These are phyloP conservation scores for Anticlea derivata DNA, from an alignment of 2,888 invertebrate genomes.

Conservation along the genomic window DNA sequence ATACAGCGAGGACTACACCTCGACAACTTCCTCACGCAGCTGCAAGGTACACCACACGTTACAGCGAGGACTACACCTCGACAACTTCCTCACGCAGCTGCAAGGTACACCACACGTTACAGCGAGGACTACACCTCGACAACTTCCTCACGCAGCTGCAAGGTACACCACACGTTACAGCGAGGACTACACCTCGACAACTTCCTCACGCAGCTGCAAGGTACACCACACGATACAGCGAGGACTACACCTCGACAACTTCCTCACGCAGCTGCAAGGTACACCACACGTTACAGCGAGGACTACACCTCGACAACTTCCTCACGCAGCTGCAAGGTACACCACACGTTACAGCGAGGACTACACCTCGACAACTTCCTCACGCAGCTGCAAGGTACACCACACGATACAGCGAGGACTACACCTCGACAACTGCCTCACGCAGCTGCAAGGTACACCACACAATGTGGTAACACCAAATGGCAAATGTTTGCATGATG, in stretches of 20 bases:
- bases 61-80: no score
- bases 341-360: no score
- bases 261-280: constrained; percentile 90
- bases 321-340: constrained; percentile 88
- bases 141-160: constrained; percentile 93
- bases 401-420: no score
- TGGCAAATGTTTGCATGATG: no score
- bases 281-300: no score
- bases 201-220: constrained; percentile 91
- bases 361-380: constrained; percentile 97
- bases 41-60: constrained; percentile 78
- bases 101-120: constrained; percentile 64
- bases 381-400: constrained; percentile 87
- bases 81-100: constrained; percentile 94
- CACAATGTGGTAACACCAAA: no score
- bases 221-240: constrained; percentile 48
- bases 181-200: no score
- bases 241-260: no score
- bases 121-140: no score
- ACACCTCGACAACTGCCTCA: constrained; percentile 96
- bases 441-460: constrained; percentile 86
- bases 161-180: constrained; percentile 53
- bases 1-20: no score
- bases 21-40: constrained; percentile 94
- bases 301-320: constrained; percentile 97